These are phyloP conservation scores for Halocaridina rubra DNA, from an alignment of 2,888 invertebrate genomes.

Conservation along the genomic window DNA sequence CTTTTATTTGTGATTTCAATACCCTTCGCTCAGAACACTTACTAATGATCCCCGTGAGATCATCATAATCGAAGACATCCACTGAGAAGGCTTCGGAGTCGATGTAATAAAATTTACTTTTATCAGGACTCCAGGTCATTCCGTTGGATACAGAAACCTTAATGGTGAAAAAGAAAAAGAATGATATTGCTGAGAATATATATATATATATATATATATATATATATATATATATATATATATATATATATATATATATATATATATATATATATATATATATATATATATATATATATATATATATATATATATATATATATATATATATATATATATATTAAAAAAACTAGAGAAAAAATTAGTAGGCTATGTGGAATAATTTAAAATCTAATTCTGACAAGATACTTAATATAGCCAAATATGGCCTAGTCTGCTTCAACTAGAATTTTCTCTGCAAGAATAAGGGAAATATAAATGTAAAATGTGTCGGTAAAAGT, in stretches of 20 bases:
- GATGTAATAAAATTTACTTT: constrained; percentile 81
- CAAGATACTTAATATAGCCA: too few species aligned
- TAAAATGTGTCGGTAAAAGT: too few species aligned
- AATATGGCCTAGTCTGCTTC: too few species aligned
- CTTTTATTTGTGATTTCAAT: too few species aligned
- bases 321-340: not conserved
- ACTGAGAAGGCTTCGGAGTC: constrained; percentile 78
- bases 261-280: not conserved
- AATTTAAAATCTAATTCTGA: too few species aligned
- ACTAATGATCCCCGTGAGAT: constrained; percentile 75
- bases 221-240: not conserved
- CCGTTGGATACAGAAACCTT: constrained; percentile 78
- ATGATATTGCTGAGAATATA: not conserved
- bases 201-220: not conserved
- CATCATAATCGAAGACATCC: constrained; percentile 78
- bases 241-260: not conserved
- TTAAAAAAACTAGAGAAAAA: too few species aligned
- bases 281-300: not conserved
- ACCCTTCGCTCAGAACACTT: too few species aligned
- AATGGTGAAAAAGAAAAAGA: not conserved
- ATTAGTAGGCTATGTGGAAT: too few species aligned
- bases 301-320: not conserved
- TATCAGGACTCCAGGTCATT: constrained; percentile 79
- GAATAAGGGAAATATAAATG: too few species aligned
- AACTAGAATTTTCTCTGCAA: too few species aligned